A percentile compares a stretch with the other conserved stretches of the same genome.
phyloP scores from a whole-genome alignment of 92 coral and sea anemone genomes.

The Bergia sp. region DNA sequence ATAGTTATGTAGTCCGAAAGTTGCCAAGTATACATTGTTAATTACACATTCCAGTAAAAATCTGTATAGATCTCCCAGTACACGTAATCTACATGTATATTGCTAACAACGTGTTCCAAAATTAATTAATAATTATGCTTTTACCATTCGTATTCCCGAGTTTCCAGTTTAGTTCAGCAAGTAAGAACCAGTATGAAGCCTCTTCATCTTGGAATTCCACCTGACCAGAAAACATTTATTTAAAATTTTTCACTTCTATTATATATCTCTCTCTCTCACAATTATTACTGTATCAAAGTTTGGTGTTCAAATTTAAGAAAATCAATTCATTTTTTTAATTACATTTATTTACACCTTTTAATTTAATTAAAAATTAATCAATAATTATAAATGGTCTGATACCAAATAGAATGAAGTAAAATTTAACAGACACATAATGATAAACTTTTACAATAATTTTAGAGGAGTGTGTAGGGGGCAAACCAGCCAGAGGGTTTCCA shows the following conservation, averaged over 20 bases:
- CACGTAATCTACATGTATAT: too few relatives aligned
- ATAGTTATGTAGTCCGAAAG: too few relatives aligned
- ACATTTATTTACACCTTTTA: too few relatives aligned
- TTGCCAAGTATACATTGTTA: too few relatives aligned
- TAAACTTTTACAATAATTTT: too few relatives aligned
- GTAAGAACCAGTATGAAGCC: constrained; percentile 48
- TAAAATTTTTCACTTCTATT: background rate
- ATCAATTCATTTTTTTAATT: too few relatives aligned
- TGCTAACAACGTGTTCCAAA: too few relatives aligned
- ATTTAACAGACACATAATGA: background rate
- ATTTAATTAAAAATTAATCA: too few relatives aligned
- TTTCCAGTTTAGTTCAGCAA: constrained; percentile 51
- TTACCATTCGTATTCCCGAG: constrained; percentile 49
- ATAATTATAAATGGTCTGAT: too few relatives aligned
- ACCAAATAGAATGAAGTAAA: background rate
- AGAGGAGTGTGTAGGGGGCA: background rate
- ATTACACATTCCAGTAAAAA: too few relatives aligned
- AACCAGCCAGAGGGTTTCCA: too few relatives aligned
- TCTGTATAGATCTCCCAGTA: too few relatives aligned
- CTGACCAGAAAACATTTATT: constrained; percentile 21
- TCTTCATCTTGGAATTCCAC: constrained; percentile 52
- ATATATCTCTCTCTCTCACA: background rate
- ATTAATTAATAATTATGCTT: background rate
- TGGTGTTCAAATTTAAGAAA: background rate
- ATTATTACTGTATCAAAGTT: background rate